Conservation (phyloP, 37 sponge, comb jelly and placozoan genomes). For the Axinella damicornis region DNA sequence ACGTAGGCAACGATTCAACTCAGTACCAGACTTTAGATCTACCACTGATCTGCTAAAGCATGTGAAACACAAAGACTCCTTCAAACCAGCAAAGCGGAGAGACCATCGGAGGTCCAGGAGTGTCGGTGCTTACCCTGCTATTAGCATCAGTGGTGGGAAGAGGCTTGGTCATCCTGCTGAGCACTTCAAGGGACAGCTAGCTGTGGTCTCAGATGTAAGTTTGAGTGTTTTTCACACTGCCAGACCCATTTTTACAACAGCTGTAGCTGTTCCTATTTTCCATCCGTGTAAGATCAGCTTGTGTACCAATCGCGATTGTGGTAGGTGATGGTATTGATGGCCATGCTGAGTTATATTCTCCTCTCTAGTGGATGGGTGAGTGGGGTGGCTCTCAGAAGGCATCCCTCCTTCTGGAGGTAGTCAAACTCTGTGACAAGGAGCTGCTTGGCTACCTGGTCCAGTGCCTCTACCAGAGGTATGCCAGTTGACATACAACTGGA, state of each 20-base stretch:
- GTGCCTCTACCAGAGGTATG: constrained; percentile 78
- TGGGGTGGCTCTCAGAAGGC: constrained; percentile 48
- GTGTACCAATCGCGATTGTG: too few relatives aligned
- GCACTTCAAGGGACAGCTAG: constrained; percentile 67
- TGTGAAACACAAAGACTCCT: constrained; percentile 2
- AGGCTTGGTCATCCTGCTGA: constrained; percentile 16
- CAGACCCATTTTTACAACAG: too few relatives aligned
- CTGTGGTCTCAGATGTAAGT: constrained; percentile 52
- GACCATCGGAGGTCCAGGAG: background rate
- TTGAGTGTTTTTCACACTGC: too few relatives aligned
- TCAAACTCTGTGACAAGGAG: constrained; percentile 74
- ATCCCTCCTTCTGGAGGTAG: constrained; percentile 55
- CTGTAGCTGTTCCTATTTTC: too few relatives aligned
- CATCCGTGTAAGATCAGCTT: too few relatives aligned
- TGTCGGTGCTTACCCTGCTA: background rate
- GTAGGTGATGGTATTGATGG: too few relatives aligned
- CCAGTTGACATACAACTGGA: too few relatives aligned
- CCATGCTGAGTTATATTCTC: background rate
- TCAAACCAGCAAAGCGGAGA: background rate
- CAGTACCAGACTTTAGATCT: constrained; percentile 42
- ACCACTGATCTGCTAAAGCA: constrained; percentile 24
- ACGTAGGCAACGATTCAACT: constrained; percentile 18
- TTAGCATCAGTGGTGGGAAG: too few relatives aligned
- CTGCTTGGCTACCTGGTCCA: constrained; percentile 77
- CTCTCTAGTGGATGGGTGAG: constrained; percentile 55